Evolutionary conservation across 2,113 vertebrate genomes (phyloP), one percentile per base, ranked within the genome.

Genomic region (Sebastes schlegelii): DNA sequence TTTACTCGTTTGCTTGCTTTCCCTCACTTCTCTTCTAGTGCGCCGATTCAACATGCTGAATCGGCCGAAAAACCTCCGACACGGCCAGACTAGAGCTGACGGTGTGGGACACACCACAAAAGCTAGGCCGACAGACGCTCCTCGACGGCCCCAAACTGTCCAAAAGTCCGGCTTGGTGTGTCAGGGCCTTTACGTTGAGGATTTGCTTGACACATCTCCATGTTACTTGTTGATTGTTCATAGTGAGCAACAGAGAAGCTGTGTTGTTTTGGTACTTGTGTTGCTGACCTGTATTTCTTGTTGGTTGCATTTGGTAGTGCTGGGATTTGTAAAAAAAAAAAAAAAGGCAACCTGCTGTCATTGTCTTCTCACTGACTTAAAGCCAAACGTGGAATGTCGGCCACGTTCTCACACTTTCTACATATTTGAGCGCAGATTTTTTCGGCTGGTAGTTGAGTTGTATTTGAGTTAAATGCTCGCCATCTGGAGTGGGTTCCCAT

Each of bases 401-500:
- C 65, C 0, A 2, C 34, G 2, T 70, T 77, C 11, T 77, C 70
- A 68, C 14, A 1, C 67, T 70, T 80, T 61, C 63, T 85, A 84
- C 83, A 51, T 43, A 4, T 75, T 77, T 68, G 57, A 84, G 71
- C 55, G 13, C 72, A 54, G 55, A 7, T 75, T 74, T 70, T 77
- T 77, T 77, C 58, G 21, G 72, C 60, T 69, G 9, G 57, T 74
- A 67, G 60, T 43, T 85, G 72, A 80, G 21, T 67, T 72, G 61
- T 51, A 63, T 77, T 75, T 67, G 48, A 68, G 60, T 87, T 78
- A 60, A 55, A 65, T 23, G 17, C 57, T 46, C 67, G 82, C 81
- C 90, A 87, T 89, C 83, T 84, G 83, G 83, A 78, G 68, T 78
- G 78, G 66, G 61, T 78, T 86, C 48, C 46, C 71, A 61, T 67